Evolutionary conservation across 2,113 vertebrate species (phyloP), one percentile per base, ranked within the genome.

Genomic region (Sylvilagus bachmani): DNA sequence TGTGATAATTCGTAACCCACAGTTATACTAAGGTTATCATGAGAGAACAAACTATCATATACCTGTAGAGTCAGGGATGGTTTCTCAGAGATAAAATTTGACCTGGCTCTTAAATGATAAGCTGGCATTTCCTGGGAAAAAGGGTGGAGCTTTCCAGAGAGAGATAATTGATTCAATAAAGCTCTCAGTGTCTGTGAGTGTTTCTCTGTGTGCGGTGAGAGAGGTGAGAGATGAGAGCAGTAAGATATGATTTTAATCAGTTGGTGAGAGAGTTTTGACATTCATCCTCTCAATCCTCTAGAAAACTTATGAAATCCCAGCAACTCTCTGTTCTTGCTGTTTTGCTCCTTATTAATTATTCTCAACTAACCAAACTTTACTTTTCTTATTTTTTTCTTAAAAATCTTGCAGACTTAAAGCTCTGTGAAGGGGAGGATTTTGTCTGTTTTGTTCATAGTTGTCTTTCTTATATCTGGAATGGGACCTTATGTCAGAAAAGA

Each of bases 21-120:
- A n/a, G 19, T 22, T 31, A 22, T 3, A 0, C 0, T 5, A 55
- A 17, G 44, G 71, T 74, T 29, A 7, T 10, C 36, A 70, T 10
- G 4, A 10, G 27, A 64, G 4, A 36, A 21, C 0, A 2, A 80
- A 22, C 44, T 64, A 0, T n/a, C 53, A 17, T 13, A 3, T 21
- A 78, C 21, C 36, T 3, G 0, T 2, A 8, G 29, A 38, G 3
- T 55, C 74, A 53, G 2, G 14, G 8, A 36, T 19, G 2, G n/a
- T 21, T 95, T 80, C 62, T 83, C 36, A 33, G 75, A 83, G 79
- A 78, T 33, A 85, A 90, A 85, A 49, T 11, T 33, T 88, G n/a
- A 66, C 64, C 31, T 27, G n/a, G 33, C 8, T 79, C 55, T 79
- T 74, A 74, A 91, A 70, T 10, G 11, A 13, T 38, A 74, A 83